Base-by-base conservation (phyloP, 2,888 invertebrate species). In the Caenorhabditis virilis region DNA sequence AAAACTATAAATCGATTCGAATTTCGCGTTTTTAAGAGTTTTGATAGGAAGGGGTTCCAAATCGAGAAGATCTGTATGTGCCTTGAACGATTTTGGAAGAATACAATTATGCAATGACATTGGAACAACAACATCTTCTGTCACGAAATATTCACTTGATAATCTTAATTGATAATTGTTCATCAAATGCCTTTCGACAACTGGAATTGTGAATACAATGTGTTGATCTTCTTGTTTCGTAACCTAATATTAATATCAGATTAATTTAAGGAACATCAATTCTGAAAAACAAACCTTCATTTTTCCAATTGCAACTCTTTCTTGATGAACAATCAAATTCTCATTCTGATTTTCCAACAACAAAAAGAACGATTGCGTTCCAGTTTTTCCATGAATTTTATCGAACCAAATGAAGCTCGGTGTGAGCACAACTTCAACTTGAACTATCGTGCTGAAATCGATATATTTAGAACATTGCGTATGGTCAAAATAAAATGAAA, bases 301-400 rank as follows among this genome's bases (percentile, higher is more conserved):
- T 83, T 89, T 90, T 35, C 90, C 89, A 27, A 94, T 86, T 20
- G 90, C 88, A 84, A 95, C 91, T 80, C 91, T 90, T 84, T 99
- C 98, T 53, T 91, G 91, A 84, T 99, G 97, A 84, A 97, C 94
- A 84, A 98, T 95, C 73, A 89, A 89, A 83, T 95, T 93, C 49
- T 89, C 91, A 38, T 92, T 91, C 0, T 95, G 91, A 85, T 98
- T 95, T 84, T 97, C 95, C 27, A 99, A 91, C 93, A 97, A 95
- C 61, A 98, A 89, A 91, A 94, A 97, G 85, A 94, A 99, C 0
- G 91, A 89, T 84, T 95, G 93, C 0, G 0, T 89, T 27, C 77
- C 74, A 0, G 89, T 89, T 84, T 90, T 90, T 0, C 94, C 92
- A 82, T 95, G 94, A 45, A 93, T 88, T 75, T 83, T 69, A 57